Percentiles rank a stretch among this genome's conserved stretches.
Conservation (phyloP, 1,140 invertebrate species). For the Varroa destructor region DNA sequence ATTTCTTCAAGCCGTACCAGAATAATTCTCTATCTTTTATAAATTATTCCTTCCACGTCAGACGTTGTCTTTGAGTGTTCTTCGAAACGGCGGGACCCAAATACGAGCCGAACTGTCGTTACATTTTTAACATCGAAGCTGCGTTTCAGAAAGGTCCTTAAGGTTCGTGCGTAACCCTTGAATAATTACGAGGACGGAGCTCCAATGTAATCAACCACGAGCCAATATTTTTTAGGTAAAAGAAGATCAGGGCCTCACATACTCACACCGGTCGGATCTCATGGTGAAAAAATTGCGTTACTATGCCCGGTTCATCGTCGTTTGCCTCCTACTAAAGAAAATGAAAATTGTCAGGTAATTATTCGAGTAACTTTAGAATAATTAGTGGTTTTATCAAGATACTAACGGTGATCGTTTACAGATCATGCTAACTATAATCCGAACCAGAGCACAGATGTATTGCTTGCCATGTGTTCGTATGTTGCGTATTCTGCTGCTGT, state of each 20-base stretch:
- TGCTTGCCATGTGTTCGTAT: constrained; percentile 5
- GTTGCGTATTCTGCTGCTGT: constrained; percentile 19
- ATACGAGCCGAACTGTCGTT: too few relatives aligned
- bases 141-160: too few relatives aligned
- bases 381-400: constrained; percentile 31
- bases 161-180: too few relatives aligned
- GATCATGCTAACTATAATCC: constrained; percentile 2
- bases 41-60: too few relatives aligned
- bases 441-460: background rate
- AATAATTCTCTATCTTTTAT: too few relatives aligned
- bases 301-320: constrained; percentile 90
- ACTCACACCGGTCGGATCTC: constrained; percentile 55
- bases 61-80: too few relatives aligned
- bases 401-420: constrained; percentile 25
- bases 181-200: too few relatives aligned
- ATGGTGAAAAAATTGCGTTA: constrained; percentile 96
- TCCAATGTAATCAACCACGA: too few relatives aligned
- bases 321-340: constrained; percentile 81
- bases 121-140: too few relatives aligned
- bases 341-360: constrained; percentile 85
- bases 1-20: too few relatives aligned
- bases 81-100: too few relatives aligned
- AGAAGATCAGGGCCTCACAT: constrained; percentile 7
- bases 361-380: constrained; percentile 48
- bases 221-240: background rate